A percentile compares a stretch with the other conserved stretches of the same genome.
phyloP scores from a whole-genome alignment of 2,888 invertebrate species.

The Trichopoda pennipes region DNA sequence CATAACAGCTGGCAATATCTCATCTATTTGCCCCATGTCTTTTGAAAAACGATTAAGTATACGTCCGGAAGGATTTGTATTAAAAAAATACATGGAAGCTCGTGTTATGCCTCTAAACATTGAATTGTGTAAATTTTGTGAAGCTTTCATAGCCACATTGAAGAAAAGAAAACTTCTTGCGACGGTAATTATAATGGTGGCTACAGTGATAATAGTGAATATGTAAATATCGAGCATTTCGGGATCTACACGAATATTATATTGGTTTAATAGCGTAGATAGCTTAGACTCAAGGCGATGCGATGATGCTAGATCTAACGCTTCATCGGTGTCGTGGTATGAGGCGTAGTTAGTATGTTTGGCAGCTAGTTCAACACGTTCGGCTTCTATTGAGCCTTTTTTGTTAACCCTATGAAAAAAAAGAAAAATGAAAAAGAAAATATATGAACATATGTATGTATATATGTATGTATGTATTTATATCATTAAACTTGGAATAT shows the following conservation, averaged over 20 bases:
- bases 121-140: constrained; percentile 88
- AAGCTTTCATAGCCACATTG: constrained; percentile 86
- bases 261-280: constrained; percentile 69
- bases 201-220: constrained; percentile 81
- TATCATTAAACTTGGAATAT: not conserved
- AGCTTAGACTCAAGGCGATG: constrained; percentile 70
- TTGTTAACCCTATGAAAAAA: constrained; percentile 68
- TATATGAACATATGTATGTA: too few relatives aligned
- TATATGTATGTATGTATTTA: too few relatives aligned
- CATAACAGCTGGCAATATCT: constrained; percentile 80
- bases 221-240: constrained; percentile 81
- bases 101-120: constrained; percentile 92
- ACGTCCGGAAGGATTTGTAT: constrained; percentile 90
- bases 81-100: constrained; percentile 93
- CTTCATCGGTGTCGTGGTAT: constrained; percentile 14
- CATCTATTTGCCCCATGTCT: constrained; percentile 87
- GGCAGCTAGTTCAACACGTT: constrained; percentile 28
- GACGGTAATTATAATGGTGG: constrained; percentile 79
- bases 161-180: constrained; percentile 82
- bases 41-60: constrained; percentile 95
- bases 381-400: constrained; percentile 55
- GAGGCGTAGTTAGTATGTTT: constrained; percentile 14
- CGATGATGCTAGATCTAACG: constrained; percentile 7
- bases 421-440: not conserved
- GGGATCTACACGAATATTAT: constrained; percentile 72